phyloP scores from a whole-genome alignment of 2,888 invertebrate genomes.

The Drosophila atripex region DNA sequence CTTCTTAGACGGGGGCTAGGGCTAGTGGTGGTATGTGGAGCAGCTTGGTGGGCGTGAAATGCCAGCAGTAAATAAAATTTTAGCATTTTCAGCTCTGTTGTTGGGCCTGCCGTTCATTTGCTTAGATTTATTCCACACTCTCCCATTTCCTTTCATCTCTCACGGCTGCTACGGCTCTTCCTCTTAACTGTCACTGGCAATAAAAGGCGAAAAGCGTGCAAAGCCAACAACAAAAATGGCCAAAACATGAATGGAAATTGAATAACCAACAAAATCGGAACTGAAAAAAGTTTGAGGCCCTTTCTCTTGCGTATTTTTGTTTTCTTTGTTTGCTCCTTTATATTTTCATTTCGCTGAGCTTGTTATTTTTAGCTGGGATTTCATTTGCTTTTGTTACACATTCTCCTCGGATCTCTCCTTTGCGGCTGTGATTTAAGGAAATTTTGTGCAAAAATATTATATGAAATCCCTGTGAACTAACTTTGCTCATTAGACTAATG shows the following conservation, averaged over 20 bases:
- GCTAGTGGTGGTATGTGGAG: background rate
- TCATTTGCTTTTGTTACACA: slow-evolving; percentile 14
- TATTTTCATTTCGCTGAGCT: slow-evolving; percentile 3
- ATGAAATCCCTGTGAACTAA: background rate
- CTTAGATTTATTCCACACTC: slow-evolving; percentile 30
- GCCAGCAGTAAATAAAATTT: slow-evolving; percentile 72
- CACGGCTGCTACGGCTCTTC: background rate
- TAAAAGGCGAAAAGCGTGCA: slow-evolving; percentile 10
- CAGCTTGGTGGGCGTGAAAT: slow-evolving; percentile 59
- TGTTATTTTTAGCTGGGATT: slow-evolving; percentile 18
- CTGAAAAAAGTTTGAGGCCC: slow-evolving; percentile 11
- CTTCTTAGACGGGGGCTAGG: background rate
- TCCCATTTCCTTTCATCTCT: slow-evolving; percentile 10
- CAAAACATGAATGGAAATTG: slow-evolving; percentile 21
- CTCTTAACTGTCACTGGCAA: slow-evolving; percentile 19
- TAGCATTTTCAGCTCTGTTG: slow-evolving; percentile 40
- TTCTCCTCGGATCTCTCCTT: background rate
- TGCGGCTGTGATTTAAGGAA: slow-evolving; percentile 6
- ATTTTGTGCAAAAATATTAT: background rate
- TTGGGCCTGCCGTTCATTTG: slow-evolving; percentile 24
- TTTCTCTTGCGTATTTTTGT: background rate
- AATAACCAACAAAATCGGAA: slow-evolving; percentile 18
- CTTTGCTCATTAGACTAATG: slow-evolving; percentile 13
- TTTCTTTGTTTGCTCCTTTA: background rate
- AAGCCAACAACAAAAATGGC: slow-evolving; percentile 5